These are phyloP conservation scores for Drosophila pandora DNA, from an alignment of 1,140 invertebrate genomes.

Conservation along the genomic window DNA sequence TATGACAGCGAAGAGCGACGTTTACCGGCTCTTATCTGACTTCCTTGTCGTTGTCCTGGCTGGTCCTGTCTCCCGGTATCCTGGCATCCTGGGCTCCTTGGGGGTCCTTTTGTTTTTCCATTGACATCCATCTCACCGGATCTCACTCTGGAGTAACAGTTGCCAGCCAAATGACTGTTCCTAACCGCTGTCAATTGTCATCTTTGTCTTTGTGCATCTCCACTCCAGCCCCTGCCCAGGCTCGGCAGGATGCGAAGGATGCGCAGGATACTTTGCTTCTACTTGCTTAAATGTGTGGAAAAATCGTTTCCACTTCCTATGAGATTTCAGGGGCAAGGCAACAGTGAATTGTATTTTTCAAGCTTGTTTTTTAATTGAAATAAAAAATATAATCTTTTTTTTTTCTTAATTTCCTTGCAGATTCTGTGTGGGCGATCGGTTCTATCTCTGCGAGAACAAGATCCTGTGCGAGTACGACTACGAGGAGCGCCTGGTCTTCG, in stretches of 20 bases:
- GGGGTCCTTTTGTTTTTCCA: constrained; percentile 25
- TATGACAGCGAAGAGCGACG: constrained; percentile 49
- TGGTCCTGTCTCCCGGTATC: background rate
- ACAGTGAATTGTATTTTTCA: no score
- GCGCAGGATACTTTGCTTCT: constrained; percentile 1
- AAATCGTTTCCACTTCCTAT: constrained; percentile 78
- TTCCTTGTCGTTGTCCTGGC: constrained; percentile 46
- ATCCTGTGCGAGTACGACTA: constrained; percentile 99
- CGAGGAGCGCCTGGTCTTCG: constrained; percentile 95
- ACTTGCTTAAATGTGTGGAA: constrained; percentile 70
- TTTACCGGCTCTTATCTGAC: constrained; percentile 74
- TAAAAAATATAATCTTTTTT: background rate
- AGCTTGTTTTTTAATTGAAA: background rate
- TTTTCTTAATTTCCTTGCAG: constrained; percentile 85
- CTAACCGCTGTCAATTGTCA: constrained; percentile 71
- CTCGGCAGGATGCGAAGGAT: background rate
- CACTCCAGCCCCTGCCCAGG: background rate
- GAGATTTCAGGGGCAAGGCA: no score
- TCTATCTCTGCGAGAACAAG: constrained; percentile 98
- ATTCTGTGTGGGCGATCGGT: constrained; percentile 98
- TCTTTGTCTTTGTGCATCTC: constrained; percentile 44
- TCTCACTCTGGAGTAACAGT: constrained; percentile 18
- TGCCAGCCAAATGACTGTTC: constrained; percentile 1
- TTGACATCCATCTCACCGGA: constrained; percentile 11
- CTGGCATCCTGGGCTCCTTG: background rate